Evolutionary conservation across 2,797 vertebrate species (phyloP), one percentile per base, ranked within the genome.

Genomic region (Dromococcyx pavoninus): DNA sequence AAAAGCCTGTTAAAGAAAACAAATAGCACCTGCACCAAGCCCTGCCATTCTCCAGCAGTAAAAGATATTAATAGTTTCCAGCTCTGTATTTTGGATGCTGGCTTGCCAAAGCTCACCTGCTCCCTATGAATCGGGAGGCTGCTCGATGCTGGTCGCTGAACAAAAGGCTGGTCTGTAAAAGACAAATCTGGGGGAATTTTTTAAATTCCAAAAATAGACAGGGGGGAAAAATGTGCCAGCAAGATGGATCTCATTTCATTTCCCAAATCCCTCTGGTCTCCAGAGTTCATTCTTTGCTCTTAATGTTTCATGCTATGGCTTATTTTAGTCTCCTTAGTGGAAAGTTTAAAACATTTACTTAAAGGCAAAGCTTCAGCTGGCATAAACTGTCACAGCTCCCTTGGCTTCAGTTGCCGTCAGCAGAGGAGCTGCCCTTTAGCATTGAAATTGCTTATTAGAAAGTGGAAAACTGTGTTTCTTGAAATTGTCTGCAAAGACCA

Each of bases 191-290:
- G 90, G 89, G 77, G 50, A 82, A 93, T 96, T 95, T 96, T 96
- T 96, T 77, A 66, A 96, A 96, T 96, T 94, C 95, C 94, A 95
- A 93, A 97, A 96, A 95, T 96, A 97, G 95, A 95, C 74, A 73
- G 84, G 87, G 60, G 67, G 60, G 14, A 15, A 0, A 89, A 86
- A 92, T 84, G 89, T 94, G 93, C 95, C 95, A 93, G 94, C 80
- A 94, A 95, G 96, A 96, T 91, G 96, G 96, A 95, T 96, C 93
- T 96, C 74, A 37, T 96, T 97, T 96, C 96, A 94, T 92, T 93
- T 91, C 94, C 88, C 94, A 96, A 95, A 96, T 96, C 95, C 93
- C 88, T 95, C 93, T 94, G 91, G 91, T 96, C 92, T 96, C 93
- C 90, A 90, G 83, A 93, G 80, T 95, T 94, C 95, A 91, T 96